Percentiles rank a stretch among this genome's conserved stretches.
phyloP scores from a whole-genome alignment of 1,140 invertebrate genomes.

The Trichogramma pretiosum region DNA sequence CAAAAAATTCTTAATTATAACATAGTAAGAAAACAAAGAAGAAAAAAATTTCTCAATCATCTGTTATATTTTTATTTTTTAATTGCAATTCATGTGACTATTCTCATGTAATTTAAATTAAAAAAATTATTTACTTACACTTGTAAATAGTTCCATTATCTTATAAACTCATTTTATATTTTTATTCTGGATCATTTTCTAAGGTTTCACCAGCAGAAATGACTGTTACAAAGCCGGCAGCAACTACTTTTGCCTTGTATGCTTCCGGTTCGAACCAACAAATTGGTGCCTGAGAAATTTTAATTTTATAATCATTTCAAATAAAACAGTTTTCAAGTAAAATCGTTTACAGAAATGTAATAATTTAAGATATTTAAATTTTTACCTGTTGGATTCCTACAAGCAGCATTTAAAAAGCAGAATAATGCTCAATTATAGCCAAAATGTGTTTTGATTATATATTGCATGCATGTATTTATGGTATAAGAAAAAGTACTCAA shows the following conservation, averaged over 20 bases:
- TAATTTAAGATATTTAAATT: not conserved
- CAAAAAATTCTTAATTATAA: not conserved
- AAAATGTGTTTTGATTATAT: not conserved
- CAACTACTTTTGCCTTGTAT: constrained; percentile 41
- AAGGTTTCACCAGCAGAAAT: constrained; percentile 31
- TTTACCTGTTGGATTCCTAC: constrained; percentile 30
- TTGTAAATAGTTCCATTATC: too few species aligned
- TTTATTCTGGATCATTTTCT: constrained; percentile 39
- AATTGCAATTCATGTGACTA: too few species aligned
- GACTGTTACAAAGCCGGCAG: constrained; percentile 37
- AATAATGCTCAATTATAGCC: not conserved
- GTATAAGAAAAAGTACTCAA: constrained; percentile 1
- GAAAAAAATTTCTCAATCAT: not conserved
- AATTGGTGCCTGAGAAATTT: constrained; percentile 38
- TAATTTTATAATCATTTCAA: not conserved
- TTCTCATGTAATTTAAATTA: too few species aligned
- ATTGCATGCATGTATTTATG: too few species aligned
- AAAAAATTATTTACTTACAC: too few species aligned
- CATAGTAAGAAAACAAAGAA: not conserved
- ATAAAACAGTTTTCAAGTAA: too few species aligned
- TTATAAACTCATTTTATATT: too few species aligned
- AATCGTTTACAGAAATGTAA: not conserved
- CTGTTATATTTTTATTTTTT: too few species aligned
- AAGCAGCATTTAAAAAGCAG: constrained; percentile 22
- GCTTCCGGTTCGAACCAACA: constrained; percentile 46